Conservation (phyloP, 2,113 vertebrate species). For the Seriola dumerili region DNA sequence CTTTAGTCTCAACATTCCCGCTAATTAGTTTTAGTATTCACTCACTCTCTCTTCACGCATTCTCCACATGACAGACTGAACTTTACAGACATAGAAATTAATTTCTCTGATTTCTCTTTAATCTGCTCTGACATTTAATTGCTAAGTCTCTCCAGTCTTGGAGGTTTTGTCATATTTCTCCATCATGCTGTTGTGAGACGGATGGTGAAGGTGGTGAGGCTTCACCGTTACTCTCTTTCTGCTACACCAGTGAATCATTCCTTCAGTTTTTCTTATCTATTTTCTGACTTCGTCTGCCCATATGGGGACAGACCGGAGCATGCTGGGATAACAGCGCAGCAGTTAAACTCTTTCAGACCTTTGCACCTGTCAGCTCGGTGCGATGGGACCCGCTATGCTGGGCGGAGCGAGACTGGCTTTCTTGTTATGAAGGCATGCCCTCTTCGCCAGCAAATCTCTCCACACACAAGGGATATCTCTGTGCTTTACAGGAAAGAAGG, state of each 20-base stretch:
- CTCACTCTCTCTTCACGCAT: conserved; percentile 23
- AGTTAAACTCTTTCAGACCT: conserved; percentile 55
- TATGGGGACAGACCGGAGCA: conserved; percentile 8
- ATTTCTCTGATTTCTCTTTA: conserved; percentile 33
- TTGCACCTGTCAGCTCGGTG: conserved; percentile 38
- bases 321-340: conserved; percentile 36
- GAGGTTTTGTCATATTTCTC: conserved; percentile 39
- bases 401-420: conserved; percentile 22
- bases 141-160: background rate
- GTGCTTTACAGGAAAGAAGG: background rate
- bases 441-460: conserved; percentile 44
- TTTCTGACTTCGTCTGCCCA: conserved; percentile 17
- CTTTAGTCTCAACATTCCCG: conserved; percentile 24
- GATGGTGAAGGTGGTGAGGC: conserved; percentile 12
- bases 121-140: conserved; percentile 50
- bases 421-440: conserved; percentile 42
- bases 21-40: conserved; percentile 42
- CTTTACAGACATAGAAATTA: conserved; percentile 23
- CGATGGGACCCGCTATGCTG: conserved; percentile 21
- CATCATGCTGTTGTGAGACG: conserved; percentile 25
- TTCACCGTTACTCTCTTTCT: background rate
- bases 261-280: conserved; percentile 6
- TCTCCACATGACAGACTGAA: conserved; percentile 26
- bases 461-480: conserved; percentile 18
- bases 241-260: conserved; percentile 14